These are phyloP conservation scores for Colletes gigas DNA, from an alignment of 1,140 invertebrate genomes.

Conservation along the genomic window DNA sequence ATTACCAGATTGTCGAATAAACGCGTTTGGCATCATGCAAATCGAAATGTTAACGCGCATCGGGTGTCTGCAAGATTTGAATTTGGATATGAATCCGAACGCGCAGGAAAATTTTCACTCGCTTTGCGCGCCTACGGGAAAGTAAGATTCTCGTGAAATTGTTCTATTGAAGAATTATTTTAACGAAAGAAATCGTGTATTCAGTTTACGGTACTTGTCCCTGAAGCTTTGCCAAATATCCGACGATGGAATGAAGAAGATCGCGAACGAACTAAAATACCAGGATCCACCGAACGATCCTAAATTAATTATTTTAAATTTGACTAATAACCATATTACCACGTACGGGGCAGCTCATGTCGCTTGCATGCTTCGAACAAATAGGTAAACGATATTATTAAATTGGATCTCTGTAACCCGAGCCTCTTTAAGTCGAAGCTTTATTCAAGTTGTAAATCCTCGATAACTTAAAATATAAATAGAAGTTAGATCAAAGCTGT, in stretches of 20 bases:
- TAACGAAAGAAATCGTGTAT: background rate
- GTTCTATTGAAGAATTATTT: background rate
- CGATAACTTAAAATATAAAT: no score
- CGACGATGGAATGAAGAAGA: slow-evolving; percentile 60
- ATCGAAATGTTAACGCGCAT: slow-evolving; percentile 63
- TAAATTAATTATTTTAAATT: slow-evolving; percentile 66
- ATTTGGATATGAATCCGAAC: slow-evolving; percentile 71
- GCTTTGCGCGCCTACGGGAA: slow-evolving; percentile 47
- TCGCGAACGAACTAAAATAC: slow-evolving; percentile 60
- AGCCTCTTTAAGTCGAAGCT: no score
- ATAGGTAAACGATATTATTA: slow-evolving; percentile 40
- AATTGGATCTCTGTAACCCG: no score
- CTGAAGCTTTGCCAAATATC: slow-evolving; percentile 68
- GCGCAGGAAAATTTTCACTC: slow-evolving; percentile 59
- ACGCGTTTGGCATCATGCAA: slow-evolving; percentile 61
- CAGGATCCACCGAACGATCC: slow-evolving; percentile 55
- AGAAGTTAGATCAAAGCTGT: no score
- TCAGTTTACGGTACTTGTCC: slow-evolving; percentile 62
- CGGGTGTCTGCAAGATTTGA: slow-evolving; percentile 61
- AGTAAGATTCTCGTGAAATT: slow-evolving; percentile 7
- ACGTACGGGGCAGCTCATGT: slow-evolving; percentile 56
- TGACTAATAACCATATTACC: slow-evolving; percentile 70
- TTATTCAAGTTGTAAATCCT: no score
- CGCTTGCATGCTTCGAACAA: slow-evolving; percentile 58
- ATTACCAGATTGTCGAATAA: slow-evolving; percentile 68